phyloP scores from a whole-genome alignment of 35 echinoderm and acorn worm species.

The Apostichopus japonicus region DNA sequence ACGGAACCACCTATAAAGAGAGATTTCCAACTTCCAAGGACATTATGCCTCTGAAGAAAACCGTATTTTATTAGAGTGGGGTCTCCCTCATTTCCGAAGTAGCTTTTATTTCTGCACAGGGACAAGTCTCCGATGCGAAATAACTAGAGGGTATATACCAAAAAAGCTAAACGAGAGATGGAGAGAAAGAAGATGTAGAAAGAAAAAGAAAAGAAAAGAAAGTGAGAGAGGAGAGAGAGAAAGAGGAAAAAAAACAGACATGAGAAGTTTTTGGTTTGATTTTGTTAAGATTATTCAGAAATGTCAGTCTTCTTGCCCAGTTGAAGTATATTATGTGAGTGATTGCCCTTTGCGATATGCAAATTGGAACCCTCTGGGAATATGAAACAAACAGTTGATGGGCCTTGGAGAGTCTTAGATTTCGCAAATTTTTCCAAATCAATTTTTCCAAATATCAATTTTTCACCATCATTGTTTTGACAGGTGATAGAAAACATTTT shows the following conservation, averaged over 20 bases:
- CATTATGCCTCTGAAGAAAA: not conserved
- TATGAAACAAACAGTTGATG: not conserved
- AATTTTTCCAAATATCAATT: not conserved
- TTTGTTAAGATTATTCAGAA: not conserved
- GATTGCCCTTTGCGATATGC: not conserved
- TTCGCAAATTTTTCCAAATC: not conserved
- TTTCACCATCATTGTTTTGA: not conserved
- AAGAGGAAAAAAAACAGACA: not conserved
- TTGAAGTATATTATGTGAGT: not conserved
- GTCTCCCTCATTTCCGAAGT: constrained; percentile 10
- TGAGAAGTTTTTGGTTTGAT: not conserved
- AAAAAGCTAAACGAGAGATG: not conserved
- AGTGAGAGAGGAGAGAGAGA: not conserved
- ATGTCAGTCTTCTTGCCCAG: not conserved
- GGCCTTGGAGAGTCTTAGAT: not conserved
- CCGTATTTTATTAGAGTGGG: constrained; percentile 22
- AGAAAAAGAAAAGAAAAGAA: not conserved
- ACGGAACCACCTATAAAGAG: not conserved
- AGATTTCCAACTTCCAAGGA: not conserved
- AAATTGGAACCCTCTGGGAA: not conserved
- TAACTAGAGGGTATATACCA: not conserved
- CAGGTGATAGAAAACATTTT: not conserved
- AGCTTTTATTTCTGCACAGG: not conserved
- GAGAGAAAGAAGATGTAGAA: not conserved
- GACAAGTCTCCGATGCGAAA: not conserved